A percentile compares a stretch with the other conserved stretches of the same genome.
phyloP scores from a whole-genome alignment of 2,888 invertebrate genomes.

The Orthosia cruda region DNA sequence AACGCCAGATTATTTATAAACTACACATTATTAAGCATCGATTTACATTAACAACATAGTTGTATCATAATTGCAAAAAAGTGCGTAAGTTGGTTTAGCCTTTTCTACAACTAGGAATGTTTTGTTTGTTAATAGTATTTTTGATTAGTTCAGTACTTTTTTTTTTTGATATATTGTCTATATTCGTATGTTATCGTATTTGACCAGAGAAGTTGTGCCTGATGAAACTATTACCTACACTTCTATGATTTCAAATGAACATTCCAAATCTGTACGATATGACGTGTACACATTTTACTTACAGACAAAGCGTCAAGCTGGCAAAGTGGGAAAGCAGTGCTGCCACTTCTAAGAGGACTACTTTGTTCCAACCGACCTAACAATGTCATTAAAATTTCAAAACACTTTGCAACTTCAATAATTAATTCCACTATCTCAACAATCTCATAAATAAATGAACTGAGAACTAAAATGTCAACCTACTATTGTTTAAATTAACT shows the following conservation, averaged over 20 bases:
- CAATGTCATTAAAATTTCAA: constrained; percentile 24
- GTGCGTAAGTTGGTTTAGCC: no score
- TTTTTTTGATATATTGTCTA: no score
- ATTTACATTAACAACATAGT: constrained; percentile 1
- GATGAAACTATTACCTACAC: background rate
- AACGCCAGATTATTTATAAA: constrained; percentile 16
- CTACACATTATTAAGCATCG: background rate
- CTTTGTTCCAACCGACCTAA: background rate
- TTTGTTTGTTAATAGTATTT: no score
- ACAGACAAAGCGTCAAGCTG: background rate
- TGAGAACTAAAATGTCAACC: constrained; percentile 36
- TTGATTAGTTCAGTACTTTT: no score
- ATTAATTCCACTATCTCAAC: constrained; percentile 36
- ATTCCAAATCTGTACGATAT: background rate
- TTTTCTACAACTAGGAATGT: no score
- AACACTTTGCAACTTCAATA: constrained; percentile 11
- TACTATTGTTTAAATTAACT: constrained; percentile 42
- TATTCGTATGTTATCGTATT: no score
- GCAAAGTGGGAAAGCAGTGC: background rate
- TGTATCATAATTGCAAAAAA: background rate
- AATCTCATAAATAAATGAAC: constrained; percentile 37
- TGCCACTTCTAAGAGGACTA: background rate
- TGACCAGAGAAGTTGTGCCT: no score
- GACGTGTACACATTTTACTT: background rate
- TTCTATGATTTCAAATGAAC: background rate